phyloP scores from a whole-genome alignment of 23 tunicate genomes.

The Phallusia fumigata region DNA sequence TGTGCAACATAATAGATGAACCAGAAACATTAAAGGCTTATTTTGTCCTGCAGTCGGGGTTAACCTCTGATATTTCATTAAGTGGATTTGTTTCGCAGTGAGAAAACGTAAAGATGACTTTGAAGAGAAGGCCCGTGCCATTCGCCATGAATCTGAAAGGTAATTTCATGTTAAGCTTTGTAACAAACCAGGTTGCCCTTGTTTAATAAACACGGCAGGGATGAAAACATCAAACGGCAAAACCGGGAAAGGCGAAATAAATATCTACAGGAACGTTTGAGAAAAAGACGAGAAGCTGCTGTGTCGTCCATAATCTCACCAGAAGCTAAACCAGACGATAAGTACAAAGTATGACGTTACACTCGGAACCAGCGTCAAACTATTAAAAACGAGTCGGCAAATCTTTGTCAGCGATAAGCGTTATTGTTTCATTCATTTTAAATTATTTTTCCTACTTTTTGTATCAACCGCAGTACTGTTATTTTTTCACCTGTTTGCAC shows the following conservation, averaged over 20 bases:
- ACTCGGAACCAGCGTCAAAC: background rate
- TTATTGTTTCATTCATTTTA: too few relatives aligned
- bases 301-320: background rate
- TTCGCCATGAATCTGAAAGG: background rate
- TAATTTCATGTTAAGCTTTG: too few relatives aligned
- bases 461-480: too few relatives aligned
- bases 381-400: too few relatives aligned
- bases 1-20: too few relatives aligned
- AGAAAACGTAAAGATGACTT: background rate
- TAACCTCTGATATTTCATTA: too few relatives aligned
- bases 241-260: background rate
- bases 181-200: background rate
- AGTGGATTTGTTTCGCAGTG: background rate
- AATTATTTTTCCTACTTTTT: too few relatives aligned
- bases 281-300: background rate
- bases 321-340: background rate
- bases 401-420: too few relatives aligned
- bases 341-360: background rate
- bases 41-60: too few relatives aligned
- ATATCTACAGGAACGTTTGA: background rate
- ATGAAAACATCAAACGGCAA: background rate
- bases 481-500: too few relatives aligned
- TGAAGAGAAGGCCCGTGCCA: background rate
- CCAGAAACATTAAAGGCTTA: too few relatives aligned
- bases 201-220: background rate